Conservation (phyloP, 2,113 vertebrate species). For the Coregonus clupeaformis region DNA sequence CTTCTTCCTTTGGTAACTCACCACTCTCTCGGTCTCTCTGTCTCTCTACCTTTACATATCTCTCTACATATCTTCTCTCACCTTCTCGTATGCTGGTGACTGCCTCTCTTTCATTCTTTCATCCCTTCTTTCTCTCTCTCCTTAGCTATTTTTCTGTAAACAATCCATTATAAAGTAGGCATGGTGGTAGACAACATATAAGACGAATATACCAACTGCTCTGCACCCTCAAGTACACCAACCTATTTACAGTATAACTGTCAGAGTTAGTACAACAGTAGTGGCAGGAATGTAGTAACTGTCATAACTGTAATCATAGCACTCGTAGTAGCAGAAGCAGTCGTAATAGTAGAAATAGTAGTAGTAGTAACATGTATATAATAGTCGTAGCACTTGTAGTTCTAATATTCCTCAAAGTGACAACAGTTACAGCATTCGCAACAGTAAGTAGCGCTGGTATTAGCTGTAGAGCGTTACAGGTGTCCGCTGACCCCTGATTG, state of each 20-base stretch:
- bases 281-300: slow-evolving; percentile 22
- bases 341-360: slow-evolving; percentile 64
- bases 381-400: slow-evolving; percentile 46
- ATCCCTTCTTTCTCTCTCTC: too few relatives aligned
- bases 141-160: too few relatives aligned
- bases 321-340: slow-evolving; percentile 65
- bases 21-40: too few relatives aligned
- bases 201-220: background rate
- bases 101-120: too few relatives aligned
- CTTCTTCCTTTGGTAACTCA: too few relatives aligned
- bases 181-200: slow-evolving; percentile 15
- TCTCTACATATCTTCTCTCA: too few relatives aligned
- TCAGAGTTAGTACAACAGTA: slow-evolving; percentile 48
- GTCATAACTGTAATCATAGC: slow-evolving; percentile 54
- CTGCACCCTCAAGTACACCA: slow-evolving; percentile 34
- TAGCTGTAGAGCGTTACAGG: slow-evolving; percentile 26
- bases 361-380: slow-evolving; percentile 43
- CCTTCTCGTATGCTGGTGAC: too few relatives aligned
- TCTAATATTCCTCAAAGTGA: slow-evolving; percentile 28
- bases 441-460: slow-evolving; percentile 60
- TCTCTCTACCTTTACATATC: too few relatives aligned
- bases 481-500: slow-evolving; percentile 57
- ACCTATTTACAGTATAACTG: slow-evolving; percentile 69
- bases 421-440: background rate
- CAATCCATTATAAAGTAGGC: too few relatives aligned